phyloP scores from a whole-genome alignment of 2,113 vertebrate genomes.

The Phasianus colchicus region DNA sequence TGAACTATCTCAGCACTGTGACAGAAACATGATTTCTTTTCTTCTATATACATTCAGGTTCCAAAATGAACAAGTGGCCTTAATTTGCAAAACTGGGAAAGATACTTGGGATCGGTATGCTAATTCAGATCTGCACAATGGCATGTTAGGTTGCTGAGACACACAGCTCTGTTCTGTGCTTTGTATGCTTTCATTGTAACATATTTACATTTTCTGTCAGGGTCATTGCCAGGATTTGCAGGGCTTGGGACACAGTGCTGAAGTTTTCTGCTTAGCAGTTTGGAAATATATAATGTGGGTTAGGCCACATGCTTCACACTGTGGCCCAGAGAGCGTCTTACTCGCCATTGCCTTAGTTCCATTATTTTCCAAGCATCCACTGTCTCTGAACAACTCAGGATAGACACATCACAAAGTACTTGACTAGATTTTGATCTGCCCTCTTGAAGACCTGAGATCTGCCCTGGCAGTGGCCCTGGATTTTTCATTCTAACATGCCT shows the following conservation, averaged over 20 bases:
- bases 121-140: slow-evolving; percentile 32
- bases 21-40: slow-evolving; percentile 63
- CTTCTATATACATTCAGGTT: slow-evolving; percentile 80
- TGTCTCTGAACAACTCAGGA: background rate
- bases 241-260: background rate
- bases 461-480: slow-evolving; percentile 62
- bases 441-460: background rate
- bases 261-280: background rate
- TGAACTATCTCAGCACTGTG: slow-evolving; percentile 37
- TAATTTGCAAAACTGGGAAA: slow-evolving; percentile 85
- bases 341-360: background rate
- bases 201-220: slow-evolving; percentile 37
- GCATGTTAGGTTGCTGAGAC: slow-evolving; percentile 57
- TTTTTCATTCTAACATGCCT: slow-evolving; percentile 64
- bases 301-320: background rate
- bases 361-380: background rate
- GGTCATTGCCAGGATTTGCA: slow-evolving; percentile 61
- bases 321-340: background rate
- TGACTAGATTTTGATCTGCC: background rate
- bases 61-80: slow-evolving; percentile 83
- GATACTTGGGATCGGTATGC: slow-evolving; percentile 85
- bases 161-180: slow-evolving; percentile 59
- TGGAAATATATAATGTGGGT: background rate
- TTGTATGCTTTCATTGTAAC: background rate
- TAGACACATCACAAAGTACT: background rate